These are phyloP conservation scores for Phataginus tetradactyla DNA, from an alignment of 2,797 vertebrate genomes.

Conservation along the genomic window DNA sequence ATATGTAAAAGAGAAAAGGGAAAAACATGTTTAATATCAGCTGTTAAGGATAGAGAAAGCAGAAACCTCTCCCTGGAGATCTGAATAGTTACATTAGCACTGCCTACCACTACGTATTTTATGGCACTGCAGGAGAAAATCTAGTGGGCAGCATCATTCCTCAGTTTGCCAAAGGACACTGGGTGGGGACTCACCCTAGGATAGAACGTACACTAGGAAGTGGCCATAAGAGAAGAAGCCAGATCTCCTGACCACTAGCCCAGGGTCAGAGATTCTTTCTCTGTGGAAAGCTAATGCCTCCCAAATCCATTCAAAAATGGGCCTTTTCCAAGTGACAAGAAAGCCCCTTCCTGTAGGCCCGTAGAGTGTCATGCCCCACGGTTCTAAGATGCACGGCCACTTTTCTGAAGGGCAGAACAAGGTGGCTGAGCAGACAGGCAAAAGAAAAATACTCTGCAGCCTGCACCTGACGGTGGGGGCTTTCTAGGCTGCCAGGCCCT, in stretches of 20 bases:
- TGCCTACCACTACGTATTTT: neutral
- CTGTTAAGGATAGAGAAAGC: neutral
- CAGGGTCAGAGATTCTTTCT: neutral
- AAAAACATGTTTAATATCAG: neutral
- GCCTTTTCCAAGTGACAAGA: neutral
- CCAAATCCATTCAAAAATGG: neutral
- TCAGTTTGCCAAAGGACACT: neutral
- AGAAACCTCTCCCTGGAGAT: neutral
- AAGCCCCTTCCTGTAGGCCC: neutral
- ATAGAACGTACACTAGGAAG: neutral
- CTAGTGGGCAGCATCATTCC: neutral
- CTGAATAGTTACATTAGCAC: neutral
- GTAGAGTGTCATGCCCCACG: neutral
- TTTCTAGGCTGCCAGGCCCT: neutral
- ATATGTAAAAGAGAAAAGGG: neutral
- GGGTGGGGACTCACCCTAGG: neutral
- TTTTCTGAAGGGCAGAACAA: neutral
- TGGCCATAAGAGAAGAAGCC: neutral
- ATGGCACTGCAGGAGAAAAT: neutral
- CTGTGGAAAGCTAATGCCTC: neutral
- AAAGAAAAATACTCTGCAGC: neutral
- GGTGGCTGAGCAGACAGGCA: neutral
- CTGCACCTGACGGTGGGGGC: neutral
- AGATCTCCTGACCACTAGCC: neutral
- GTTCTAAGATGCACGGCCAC: neutral